A percentile compares a stretch with the other conserved stretches of the same genome.
phyloP scores from a whole-genome alignment of 2,797 vertebrate genomes.

The Epinephelus malabaricus region DNA sequence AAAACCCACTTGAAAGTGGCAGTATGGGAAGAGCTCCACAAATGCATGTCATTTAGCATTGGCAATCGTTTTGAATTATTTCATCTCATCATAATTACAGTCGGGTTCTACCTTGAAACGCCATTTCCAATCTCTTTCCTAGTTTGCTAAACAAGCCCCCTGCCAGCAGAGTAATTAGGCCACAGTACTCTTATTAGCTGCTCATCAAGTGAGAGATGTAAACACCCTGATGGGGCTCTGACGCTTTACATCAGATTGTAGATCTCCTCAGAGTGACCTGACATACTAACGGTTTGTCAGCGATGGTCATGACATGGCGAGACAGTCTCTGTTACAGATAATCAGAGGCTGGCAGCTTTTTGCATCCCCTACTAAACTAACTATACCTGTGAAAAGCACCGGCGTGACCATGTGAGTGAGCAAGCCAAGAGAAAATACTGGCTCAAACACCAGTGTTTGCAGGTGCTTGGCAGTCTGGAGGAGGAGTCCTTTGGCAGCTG shows the following conservation, averaged over 20 bases:
- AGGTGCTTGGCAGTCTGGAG: constrained; percentile 39
- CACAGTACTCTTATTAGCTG: constrained; percentile 58
- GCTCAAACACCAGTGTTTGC: constrained; percentile 35
- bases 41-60: constrained; percentile 59
- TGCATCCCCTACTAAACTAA: constrained; percentile 19
- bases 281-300: constrained; percentile 22
- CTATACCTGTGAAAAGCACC: constrained; percentile 25
- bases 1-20: constrained; percentile 58
- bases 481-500: constrained; percentile 57
- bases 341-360: constrained; percentile 29
- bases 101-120: constrained; percentile 54
- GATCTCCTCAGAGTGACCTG: constrained; percentile 33
- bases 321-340: constrained; percentile 3
- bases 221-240: constrained; percentile 54
- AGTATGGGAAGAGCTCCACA: constrained; percentile 41
- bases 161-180: constrained; percentile 73
- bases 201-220: constrained; percentile 65
- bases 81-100: constrained; percentile 69
- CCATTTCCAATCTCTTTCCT: constrained; percentile 54
- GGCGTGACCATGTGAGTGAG: constrained; percentile 1
- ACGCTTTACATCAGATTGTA: constrained; percentile 38
- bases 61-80: constrained; percentile 60
- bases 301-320: not conserved
- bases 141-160: constrained; percentile 68
- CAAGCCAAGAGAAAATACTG: constrained; percentile 23